Conservation (phyloP, 2,113 vertebrate genomes). For the Phalacrocorax pelagicus region DNA sequence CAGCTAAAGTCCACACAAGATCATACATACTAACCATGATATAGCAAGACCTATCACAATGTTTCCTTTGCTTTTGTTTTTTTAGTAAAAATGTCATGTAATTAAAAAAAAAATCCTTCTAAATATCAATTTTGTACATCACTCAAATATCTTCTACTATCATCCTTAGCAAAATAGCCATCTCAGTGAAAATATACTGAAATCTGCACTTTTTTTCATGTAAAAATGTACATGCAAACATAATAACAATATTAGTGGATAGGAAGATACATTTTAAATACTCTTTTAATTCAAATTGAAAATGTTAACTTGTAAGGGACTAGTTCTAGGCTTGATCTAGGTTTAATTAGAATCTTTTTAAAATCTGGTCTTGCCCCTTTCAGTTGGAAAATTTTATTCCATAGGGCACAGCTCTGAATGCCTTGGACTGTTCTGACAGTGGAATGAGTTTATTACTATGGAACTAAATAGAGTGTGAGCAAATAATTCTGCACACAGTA, state of each 20-base stretch:
- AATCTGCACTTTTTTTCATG: not conserved
- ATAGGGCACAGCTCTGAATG: not conserved
- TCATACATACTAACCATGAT: not conserved
- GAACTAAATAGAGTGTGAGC: conserved; percentile 17
- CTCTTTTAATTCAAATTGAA: not conserved
- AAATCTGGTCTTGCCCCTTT: not conserved
- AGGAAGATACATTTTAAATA: not conserved
- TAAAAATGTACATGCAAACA: not conserved
- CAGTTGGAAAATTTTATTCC: not conserved
- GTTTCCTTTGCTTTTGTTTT: not conserved
- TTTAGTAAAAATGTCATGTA: not conserved
- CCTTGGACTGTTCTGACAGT: not conserved
- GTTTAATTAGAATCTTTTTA: not conserved
- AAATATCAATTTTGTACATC: not conserved
- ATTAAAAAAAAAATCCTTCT: not conserved
- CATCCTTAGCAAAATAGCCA: not conserved
- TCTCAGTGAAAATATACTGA: not conserved
- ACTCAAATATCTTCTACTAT: not conserved
- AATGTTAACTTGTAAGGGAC: not conserved
- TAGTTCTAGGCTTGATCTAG: not conserved
- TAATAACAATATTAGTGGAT: not conserved
- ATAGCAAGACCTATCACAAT: not conserved
- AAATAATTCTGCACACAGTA: conserved; percentile 10
- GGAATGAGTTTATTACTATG: not conserved
- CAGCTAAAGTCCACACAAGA: not conserved